Conservation (phyloP, 2,888 invertebrate species). For the Spilosoma lubricipeda region DNA sequence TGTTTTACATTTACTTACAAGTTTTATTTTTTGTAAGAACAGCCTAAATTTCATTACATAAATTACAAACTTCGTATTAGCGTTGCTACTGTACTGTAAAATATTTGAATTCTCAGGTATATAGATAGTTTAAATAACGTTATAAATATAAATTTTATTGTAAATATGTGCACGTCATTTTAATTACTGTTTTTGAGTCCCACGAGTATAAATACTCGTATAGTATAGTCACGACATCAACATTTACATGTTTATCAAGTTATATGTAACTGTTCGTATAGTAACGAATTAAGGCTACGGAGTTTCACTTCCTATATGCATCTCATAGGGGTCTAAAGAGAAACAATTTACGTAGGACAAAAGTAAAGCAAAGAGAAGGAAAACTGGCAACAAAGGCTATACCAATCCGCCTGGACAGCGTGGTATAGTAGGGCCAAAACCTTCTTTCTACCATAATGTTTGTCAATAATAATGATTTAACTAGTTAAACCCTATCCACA, state of each 20-base stretch:
- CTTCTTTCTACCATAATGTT: too few relatives aligned
- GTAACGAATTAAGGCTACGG: too few relatives aligned
- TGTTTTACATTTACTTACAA: constrained; percentile 2
- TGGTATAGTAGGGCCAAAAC: too few relatives aligned
- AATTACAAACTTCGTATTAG: not conserved
- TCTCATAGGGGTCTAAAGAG: too few relatives aligned
- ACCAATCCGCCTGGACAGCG: too few relatives aligned
- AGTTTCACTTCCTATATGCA: too few relatives aligned
- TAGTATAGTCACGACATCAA: not conserved
- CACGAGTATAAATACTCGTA: not conserved
- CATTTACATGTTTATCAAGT: too few relatives aligned
- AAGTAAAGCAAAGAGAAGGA: too few relatives aligned
- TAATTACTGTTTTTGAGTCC: not conserved
- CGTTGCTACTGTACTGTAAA: not conserved
- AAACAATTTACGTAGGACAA: too few relatives aligned
- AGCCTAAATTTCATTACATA: not conserved
- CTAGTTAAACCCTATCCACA: not conserved
- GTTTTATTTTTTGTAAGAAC: constrained; percentile 7
- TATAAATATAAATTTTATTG: not conserved
- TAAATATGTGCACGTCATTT: not conserved
- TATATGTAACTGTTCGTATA: not conserved
- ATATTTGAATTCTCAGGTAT: not conserved
- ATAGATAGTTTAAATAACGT: not conserved
- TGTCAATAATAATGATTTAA: not conserved
- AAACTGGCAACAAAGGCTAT: too few relatives aligned